Percentiles rank a stretch among this genome's conserved stretches.
Conservation (phyloP, 23 tunicate species). For the Ascidia mentula region DNA sequence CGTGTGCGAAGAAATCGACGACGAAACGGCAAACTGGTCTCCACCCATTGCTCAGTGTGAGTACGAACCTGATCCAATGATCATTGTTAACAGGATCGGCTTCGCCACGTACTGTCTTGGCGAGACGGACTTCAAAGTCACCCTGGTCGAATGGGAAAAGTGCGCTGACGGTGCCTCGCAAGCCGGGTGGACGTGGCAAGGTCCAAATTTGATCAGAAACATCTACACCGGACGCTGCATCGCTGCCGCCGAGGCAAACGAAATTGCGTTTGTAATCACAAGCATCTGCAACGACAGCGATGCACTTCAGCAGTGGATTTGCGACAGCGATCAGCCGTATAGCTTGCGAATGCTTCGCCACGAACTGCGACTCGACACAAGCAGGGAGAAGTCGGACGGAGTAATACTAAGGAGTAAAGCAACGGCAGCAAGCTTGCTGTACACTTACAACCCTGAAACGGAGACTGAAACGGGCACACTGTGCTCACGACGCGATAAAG, state of each 20-base stretch:
- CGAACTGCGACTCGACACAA: not conserved
- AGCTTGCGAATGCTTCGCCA: not conserved
- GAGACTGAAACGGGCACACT: slow-evolving; percentile 28
- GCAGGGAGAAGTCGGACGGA: not conserved
- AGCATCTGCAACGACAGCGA: slow-evolving; percentile 32
- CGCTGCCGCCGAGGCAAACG: slow-evolving; percentile 6
- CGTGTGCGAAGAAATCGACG: slow-evolving; percentile 2
- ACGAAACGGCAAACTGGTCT: slow-evolving; percentile 5
- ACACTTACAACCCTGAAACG: slow-evolving; percentile 56
- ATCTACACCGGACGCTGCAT: slow-evolving; percentile 37
- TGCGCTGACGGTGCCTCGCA: slow-evolving; percentile 7
- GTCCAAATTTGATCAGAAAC: slow-evolving; percentile 26
- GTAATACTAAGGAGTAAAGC: slow-evolving; percentile 14
- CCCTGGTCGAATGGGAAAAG: slow-evolving; percentile 33
- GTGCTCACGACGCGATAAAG: slow-evolving; percentile 42
- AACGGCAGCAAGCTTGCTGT: slow-evolving; percentile 9
- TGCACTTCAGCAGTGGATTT: slow-evolving; percentile 54
- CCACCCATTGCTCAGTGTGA: slow-evolving; percentile 30
- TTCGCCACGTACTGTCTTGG: slow-evolving; percentile 40
- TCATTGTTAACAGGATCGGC: slow-evolving; percentile 41
- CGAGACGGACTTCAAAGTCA: slow-evolving; percentile 11
- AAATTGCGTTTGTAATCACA: slow-evolving; percentile 14
- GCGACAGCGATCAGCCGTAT: slow-evolving; percentile 17
- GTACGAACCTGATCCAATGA: slow-evolving; percentile 63
- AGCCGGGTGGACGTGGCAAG: slow-evolving; percentile 56